Conservation (phyloP, 2,797 vertebrate genomes). For the Diplodus puntazzo region DNA sequence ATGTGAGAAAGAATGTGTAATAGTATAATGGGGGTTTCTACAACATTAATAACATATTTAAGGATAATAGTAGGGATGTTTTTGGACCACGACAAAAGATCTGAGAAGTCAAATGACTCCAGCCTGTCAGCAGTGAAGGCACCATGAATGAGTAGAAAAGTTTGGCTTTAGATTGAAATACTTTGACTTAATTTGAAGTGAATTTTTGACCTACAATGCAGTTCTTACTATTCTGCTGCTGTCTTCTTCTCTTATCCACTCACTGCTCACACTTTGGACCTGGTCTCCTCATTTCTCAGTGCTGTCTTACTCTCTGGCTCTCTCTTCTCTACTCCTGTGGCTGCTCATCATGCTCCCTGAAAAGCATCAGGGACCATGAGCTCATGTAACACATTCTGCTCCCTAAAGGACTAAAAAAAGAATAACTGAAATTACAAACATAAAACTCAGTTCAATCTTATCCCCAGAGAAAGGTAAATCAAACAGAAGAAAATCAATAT, state of each 20-base stretch:
- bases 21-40: not conserved
- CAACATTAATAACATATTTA: not conserved
- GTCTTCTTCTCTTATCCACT: conserved; percentile 1
- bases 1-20: not conserved
- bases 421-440: conserved; percentile 28
- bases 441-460: conserved; percentile 10
- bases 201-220: not conserved
- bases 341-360: conserved; percentile 36
- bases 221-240: conserved; percentile 4
- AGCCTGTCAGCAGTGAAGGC: not conserved
- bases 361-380: conserved; percentile 33
- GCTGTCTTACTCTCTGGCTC: conserved; percentile 33
- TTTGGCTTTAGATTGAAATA: not conserved
- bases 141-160: not conserved
- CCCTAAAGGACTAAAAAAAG: conserved; percentile 48
- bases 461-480: not conserved
- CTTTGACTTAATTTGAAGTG: not conserved
- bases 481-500: not conserved
- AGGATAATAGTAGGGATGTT: not conserved
- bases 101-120: no score
- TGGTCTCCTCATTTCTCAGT: conserved; percentile 28
- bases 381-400: conserved; percentile 36
- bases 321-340: conserved; percentile 32
- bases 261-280: conserved; percentile 25
- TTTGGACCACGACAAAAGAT: no score